These are phyloP conservation scores for Ptyas mucosa DNA, from an alignment of 2,113 vertebrate genomes.

Conservation along the genomic window DNA sequence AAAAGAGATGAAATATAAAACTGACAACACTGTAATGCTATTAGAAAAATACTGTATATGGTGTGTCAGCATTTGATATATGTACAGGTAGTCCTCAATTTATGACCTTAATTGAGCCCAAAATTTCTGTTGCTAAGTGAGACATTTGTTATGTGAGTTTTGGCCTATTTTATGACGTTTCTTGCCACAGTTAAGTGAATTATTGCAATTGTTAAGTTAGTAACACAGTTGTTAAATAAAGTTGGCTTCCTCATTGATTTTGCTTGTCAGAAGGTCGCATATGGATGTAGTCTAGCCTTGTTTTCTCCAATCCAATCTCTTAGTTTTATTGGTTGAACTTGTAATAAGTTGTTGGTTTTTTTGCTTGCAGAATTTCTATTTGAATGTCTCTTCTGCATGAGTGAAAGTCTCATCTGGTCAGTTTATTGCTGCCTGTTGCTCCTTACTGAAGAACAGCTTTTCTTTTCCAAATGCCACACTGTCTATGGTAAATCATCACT, in stretches of 20 bases:
- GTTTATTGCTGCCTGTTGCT: slow-evolving; percentile 84
- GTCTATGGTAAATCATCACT: slow-evolving; percentile 83
- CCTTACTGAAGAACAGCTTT: slow-evolving; percentile 82
- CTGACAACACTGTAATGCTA: background rate
- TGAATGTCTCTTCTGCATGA: slow-evolving; percentile 75
- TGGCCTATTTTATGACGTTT: background rate
- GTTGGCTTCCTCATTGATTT: background rate
- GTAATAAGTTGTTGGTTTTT: slow-evolving; percentile 16
- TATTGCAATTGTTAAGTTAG: background rate
- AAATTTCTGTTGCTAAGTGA: background rate
- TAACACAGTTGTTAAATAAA: background rate
- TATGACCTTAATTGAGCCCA: background rate
- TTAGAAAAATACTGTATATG: background rate
- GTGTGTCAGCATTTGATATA: background rate
- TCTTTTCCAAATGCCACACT: slow-evolving; percentile 92
- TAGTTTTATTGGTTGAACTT: slow-evolving; percentile 26
- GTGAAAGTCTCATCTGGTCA: slow-evolving; percentile 83
- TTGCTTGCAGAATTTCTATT: slow-evolving; percentile 77
- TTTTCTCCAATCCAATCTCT: background rate
- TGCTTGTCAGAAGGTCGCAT: background rate
- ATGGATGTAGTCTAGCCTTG: background rate
- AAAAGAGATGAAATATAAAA: background rate
- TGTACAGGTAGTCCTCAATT: background rate
- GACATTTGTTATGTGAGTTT: background rate
- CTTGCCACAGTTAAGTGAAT: background rate